These are phyloP conservation scores for Cotesia typhae DNA, from an alignment of 1,140 invertebrate species.

Conservation along the genomic window DNA sequence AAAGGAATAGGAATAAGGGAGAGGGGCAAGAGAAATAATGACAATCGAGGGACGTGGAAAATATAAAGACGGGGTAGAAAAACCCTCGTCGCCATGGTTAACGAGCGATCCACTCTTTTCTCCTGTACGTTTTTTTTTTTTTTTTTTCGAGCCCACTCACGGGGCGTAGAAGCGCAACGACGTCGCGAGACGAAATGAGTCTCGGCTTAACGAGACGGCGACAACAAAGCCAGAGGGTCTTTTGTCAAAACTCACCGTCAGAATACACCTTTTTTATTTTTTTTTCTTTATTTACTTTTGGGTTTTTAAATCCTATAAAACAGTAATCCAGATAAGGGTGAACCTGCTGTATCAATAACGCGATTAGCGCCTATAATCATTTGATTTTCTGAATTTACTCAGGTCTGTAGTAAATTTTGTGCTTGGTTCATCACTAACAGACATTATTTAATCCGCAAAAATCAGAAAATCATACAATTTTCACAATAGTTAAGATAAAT, in stretches of 20 bases:
- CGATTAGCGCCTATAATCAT: too few relatives aligned
- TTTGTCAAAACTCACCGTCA: conserved; percentile 31
- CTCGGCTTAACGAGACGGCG: conserved; percentile 36
- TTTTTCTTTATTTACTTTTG: background rate
- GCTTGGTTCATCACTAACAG: too few relatives aligned
- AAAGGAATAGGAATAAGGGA: background rate
- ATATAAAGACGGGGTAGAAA: background rate
- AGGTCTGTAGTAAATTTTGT: too few relatives aligned
- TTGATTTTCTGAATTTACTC: too few relatives aligned
- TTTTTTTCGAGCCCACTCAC: conserved; percentile 28
- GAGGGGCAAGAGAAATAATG: background rate
- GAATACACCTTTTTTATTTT: background rate
- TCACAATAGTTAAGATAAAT: too few relatives aligned
- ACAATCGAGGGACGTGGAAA: conserved; percentile 13
- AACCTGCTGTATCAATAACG: too few relatives aligned
- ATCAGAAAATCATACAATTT: too few relatives aligned
- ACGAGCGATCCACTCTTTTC: conserved; percentile 22
- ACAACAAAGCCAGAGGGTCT: conserved; percentile 15
- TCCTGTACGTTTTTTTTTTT: background rate
- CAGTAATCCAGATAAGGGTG: too few relatives aligned
- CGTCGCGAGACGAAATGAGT: conserved; percentile 33
- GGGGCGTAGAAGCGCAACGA: conserved; percentile 21
- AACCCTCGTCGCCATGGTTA: conserved; percentile 5
- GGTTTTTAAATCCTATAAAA: too few relatives aligned
- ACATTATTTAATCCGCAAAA: too few relatives aligned